Evolutionary conservation across 2,113 vertebrate species (phyloP).

Genomic region (Laterallus jamaicensis): DNA sequence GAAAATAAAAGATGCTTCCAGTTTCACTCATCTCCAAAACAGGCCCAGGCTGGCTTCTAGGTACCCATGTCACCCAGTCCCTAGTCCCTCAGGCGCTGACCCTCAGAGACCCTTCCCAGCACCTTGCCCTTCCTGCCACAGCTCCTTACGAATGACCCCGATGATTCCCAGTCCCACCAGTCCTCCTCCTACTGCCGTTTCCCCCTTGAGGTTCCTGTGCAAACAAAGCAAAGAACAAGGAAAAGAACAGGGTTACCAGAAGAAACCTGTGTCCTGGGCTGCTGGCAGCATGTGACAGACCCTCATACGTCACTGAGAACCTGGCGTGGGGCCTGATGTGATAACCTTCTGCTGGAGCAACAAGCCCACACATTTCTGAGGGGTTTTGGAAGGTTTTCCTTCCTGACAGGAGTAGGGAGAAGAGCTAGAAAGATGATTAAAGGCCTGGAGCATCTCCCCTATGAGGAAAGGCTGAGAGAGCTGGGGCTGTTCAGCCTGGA

Average conservation of each 20-base stretch:
- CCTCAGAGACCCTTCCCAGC: not conserved
- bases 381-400: not conserved
- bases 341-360: constrained; percentile 19
- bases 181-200: constrained; percentile 17
- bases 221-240: constrained; percentile 26
- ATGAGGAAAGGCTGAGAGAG: too few species aligned
- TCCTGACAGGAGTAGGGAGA: not conserved
- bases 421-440: too few species aligned
- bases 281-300: not conserved
- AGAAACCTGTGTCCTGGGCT: not conserved
- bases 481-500: too few species aligned
- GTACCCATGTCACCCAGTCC: rapidly evolving
- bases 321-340: not conserved
- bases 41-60: not conserved
- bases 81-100: not conserved
- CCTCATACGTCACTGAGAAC: not conserved
- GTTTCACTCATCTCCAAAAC: not conserved
- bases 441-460: too few species aligned
- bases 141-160: not conserved
- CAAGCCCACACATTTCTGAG: not conserved
- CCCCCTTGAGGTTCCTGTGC: not conserved
- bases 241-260: not conserved
- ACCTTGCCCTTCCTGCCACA: constrained; percentile 4
- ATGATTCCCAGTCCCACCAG: constrained; percentile 6
- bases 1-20: not conserved